Percentiles rank a stretch among this genome's conserved stretches.
phyloP scores from a whole-genome alignment of 2,113 vertebrate species.

The Nanorana parkeri region DNA sequence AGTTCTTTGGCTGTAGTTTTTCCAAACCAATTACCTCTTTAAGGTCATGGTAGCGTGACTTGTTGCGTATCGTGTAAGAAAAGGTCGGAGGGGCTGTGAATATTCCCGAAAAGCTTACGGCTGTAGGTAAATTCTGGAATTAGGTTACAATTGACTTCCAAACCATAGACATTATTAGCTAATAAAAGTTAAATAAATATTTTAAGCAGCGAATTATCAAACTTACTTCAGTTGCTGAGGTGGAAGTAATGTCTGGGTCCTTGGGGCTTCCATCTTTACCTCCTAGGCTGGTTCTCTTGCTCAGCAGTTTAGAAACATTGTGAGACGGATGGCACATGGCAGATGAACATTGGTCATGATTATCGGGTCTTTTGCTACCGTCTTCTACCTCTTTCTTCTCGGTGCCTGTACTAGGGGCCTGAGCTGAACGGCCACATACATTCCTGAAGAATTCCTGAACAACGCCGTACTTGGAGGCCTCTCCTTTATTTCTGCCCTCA shows the following conservation, averaged over 20 bases:
- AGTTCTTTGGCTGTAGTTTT: no score
- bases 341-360: conserved; percentile 67
- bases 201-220: neutral
- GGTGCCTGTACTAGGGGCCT: conserved; percentile 66
- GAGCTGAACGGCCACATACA: conserved; percentile 78
- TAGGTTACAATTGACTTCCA: no score
- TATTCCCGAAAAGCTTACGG: no score
- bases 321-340: conserved; percentile 73
- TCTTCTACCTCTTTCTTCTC: conserved; percentile 76
- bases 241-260: conserved; percentile 66
- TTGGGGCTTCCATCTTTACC: conserved; percentile 71
- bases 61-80: no score
- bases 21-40: no score
- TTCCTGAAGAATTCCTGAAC: conserved; percentile 93
- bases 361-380: conserved; percentile 72
- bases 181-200: no score
- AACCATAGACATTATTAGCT: no score
- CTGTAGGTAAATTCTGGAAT: no score
- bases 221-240: conserved; percentile 80
- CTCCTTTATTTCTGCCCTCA: conserved; percentile 72
- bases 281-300: conserved; percentile 80
- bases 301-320: conserved; percentile 81
- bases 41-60: no score
- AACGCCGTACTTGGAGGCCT: conserved; percentile 82
- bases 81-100: no score